Percentiles rank a stretch among this genome's conserved stretches.
Evolutionary conservation across 1,140 invertebrate species (phyloP).

Genomic region (Halictus rubicundus): DNA sequence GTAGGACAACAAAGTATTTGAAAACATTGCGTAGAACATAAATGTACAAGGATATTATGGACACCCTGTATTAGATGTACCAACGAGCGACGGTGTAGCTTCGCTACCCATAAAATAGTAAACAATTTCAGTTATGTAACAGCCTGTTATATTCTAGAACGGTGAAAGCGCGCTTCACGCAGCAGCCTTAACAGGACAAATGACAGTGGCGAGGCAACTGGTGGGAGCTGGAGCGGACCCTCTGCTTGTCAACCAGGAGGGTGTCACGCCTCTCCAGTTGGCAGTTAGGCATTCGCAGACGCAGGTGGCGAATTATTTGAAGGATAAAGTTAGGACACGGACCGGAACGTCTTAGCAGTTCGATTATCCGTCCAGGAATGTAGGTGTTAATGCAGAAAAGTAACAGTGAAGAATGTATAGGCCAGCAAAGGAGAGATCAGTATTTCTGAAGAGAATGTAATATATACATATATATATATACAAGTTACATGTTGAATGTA

Average conservation of each 20-base stretch:
- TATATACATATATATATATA: constrained; percentile 3
- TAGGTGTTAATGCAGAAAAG: background rate
- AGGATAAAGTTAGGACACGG: constrained; percentile 74
- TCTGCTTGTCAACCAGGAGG: constrained; percentile 85
- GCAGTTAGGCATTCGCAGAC: constrained; percentile 82
- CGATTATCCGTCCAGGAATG: background rate
- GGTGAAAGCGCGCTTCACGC: constrained; percentile 94
- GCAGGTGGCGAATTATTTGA: constrained; percentile 83
- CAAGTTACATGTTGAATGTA: constrained; percentile 18
- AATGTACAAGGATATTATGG: background rate
- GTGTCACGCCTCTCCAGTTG: constrained; percentile 84
- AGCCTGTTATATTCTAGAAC: constrained; percentile 84
- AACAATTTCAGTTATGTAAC: background rate
- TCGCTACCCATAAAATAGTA: background rate
- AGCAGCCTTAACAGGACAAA: constrained; percentile 92
- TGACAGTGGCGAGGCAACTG: constrained; percentile 89
- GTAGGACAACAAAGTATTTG: too few species aligned
- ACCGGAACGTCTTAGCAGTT: constrained; percentile 64
- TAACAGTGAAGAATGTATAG: background rate
- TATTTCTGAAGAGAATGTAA: constrained; percentile 47
- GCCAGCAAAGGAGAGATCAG: constrained; percentile 25
- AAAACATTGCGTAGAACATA: too few species aligned
- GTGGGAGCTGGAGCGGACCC: constrained; percentile 87
- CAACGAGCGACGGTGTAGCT: background rate
- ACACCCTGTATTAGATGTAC: background rate